These are phyloP conservation scores for Palythoa heliodiscus DNA, from an alignment of 92 coral and sea anemone genomes.

Conservation along the genomic window DNA sequence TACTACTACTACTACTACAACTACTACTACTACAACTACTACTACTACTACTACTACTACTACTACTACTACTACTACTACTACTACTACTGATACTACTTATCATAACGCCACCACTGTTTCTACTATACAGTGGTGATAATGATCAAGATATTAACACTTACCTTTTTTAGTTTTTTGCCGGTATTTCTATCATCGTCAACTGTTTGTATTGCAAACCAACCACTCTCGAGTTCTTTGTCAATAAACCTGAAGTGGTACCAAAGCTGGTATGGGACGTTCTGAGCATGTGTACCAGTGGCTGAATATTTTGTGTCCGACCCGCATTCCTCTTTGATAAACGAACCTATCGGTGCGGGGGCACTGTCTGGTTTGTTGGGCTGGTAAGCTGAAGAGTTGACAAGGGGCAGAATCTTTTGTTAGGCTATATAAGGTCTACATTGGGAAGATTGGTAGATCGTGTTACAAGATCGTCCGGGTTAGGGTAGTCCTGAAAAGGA, in stretches of 20 bases:
- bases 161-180: constrained; percentile 74
- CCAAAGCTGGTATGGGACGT: constrained; percentile 71
- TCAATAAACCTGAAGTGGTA: constrained; percentile 69
- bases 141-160: neutral
- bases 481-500: no score
- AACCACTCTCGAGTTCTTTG: constrained; percentile 73
- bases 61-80: no score
- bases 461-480: no score
- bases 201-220: constrained; percentile 81
- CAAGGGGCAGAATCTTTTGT: neutral
- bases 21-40: no score
- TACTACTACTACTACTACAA: no score
- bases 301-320: constrained; percentile 77
- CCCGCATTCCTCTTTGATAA: constrained; percentile 85
- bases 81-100: no score
- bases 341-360: constrained; percentile 78
- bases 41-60: no score
- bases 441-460: no score
- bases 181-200: constrained; percentile 73
- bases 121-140: neutral
- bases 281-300: constrained; percentile 58
- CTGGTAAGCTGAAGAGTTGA: constrained; percentile 45
- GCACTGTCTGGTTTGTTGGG: constrained; percentile 79
- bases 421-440: no score
- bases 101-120: no score